Evolutionary conservation across 2,113 vertebrate genomes (phyloP), one percentile per base, ranked within the genome.

Genomic region (Aythya baeri): DNA sequence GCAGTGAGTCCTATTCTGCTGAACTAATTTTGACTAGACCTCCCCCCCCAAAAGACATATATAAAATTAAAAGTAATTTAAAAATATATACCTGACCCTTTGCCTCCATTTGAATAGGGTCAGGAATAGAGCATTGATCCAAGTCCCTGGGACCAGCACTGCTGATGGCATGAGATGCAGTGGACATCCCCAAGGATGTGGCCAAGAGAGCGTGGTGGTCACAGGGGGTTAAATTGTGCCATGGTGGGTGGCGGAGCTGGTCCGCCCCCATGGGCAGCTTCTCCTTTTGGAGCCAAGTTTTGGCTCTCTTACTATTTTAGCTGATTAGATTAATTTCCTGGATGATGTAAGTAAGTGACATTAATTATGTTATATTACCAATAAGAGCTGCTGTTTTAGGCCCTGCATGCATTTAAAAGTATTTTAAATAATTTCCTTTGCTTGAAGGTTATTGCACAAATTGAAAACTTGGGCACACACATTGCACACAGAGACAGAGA

Each of bases 81-180:
- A 80, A 55, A 74, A 68, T 21, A 11, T 49, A 49, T 49, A 49
- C 46, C 10, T 46, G 22, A 9, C 59, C 17, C 57, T 86, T 81
- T 52, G 17, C 52, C 49, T 67, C n/a, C 8, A 15, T 65, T 2
- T 0, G 27, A 7, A 1, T 17, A 16, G 11, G 21, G 6, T 38
- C 21, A 44, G 76, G 46, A 32, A 17, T 57, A 32, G 13, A 61
- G 2, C 17, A 54, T 10, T 22, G 50, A 67, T 20, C 16, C 0
- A 0, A n/a, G 20, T 66, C 36, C 44, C 27, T 2, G 6, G 17
- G 9, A 11, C 38, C 2, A 7, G 2, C 57, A 25, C 46, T 9
- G 1, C 43, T 58, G 2, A 2, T 25, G 36, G 41, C 21, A 17
- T 44, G 58, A 62, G 44, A 85, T 17, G 21, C 25, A 44, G 54